Base-by-base conservation (phyloP, 2,888 invertebrate species). In the Cryptocheilus praepositus region DNA sequence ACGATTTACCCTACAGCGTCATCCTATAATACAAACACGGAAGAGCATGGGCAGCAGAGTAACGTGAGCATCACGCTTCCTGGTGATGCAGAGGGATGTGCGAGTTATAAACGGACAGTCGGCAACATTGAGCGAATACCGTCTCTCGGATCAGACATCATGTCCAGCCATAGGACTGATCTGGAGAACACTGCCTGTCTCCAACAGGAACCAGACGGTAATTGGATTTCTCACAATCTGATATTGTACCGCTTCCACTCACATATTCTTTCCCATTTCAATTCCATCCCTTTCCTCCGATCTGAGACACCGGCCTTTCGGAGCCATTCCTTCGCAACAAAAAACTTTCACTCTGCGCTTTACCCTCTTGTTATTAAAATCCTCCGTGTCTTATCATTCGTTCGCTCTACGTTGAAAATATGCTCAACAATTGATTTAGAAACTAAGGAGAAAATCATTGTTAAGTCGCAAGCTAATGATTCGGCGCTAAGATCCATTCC, bases 1-100 rank as follows among this genome's bases (percentile, higher is more conserved):
- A 85, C 85, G 79, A 77, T 80, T 77, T 79, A 80, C 80, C 73
- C 81, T 70, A 77, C 81, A 78, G 83, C 84, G 83, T 83, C 81
- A 83, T 81, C 80, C 71, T 76, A 71, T 73, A 59, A 70, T 64
- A 73, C 68, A 75, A 74, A 76, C 71, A 64, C 76, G 56, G 66
- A 74, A 66, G 73, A 71, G 67, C 61, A 69, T 70, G 73, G 66
- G 63, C 64, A 67, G 61, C 71, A 64, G 61, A 70, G 61, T 59
- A 64, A 61, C 59, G 59, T 67, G 65, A 70, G 58, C 64, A 59
- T 66, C 67, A 61, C 62, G 70, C 67, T 65, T 16, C 70, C 74
- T 61, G 76, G 70, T 74, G 76, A 76, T 74, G 69, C 70, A 65
- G 75, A 76, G 61, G 63, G 69, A 71, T 67, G 58, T 49, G 60